Evolutionary conservation across 2,113 vertebrate genomes (phyloP).

Genomic region (Chamaetylas fuelleborni): DNA sequence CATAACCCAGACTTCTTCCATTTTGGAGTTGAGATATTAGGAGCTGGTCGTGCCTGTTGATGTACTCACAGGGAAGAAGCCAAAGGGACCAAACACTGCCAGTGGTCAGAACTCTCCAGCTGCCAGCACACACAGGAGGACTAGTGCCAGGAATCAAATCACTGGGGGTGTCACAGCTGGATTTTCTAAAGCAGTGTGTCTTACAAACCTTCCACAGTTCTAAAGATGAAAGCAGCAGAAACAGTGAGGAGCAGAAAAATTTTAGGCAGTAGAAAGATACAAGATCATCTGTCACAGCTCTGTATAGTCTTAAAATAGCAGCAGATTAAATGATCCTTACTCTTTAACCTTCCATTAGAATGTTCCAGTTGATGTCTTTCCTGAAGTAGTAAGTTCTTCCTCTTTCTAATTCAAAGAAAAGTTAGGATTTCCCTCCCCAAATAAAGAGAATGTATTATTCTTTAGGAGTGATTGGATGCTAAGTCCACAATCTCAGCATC

Average conservation of each 20-base stretch:
- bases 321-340: not conserved
- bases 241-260: not conserved
- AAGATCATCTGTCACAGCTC: not conserved
- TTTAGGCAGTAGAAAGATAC: not conserved
- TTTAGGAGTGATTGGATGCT: not conserved
- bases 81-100: not conserved
- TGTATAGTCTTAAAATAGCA: not conserved
- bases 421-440: not conserved
- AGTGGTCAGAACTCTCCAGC: not conserved
- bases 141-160: not conserved
- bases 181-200: not conserved
- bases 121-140: not conserved
- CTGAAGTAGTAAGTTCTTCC: not conserved
- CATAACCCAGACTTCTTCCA: slow-evolving; percentile 66
- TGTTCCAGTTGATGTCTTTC: not conserved
- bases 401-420: not conserved
- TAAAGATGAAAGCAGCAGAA: not conserved
- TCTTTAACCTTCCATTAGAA: not conserved
- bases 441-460: not conserved
- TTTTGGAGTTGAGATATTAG: not conserved
- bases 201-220: not conserved
- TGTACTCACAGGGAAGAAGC: not conserved
- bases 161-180: not conserved
- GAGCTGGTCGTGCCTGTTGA: not conserved
- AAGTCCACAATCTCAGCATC: not conserved